Evolutionary conservation across 2,888 invertebrate genomes (phyloP), one percentile per base, ranked within the genome.

Genomic region (Acleris sparsana): DNA sequence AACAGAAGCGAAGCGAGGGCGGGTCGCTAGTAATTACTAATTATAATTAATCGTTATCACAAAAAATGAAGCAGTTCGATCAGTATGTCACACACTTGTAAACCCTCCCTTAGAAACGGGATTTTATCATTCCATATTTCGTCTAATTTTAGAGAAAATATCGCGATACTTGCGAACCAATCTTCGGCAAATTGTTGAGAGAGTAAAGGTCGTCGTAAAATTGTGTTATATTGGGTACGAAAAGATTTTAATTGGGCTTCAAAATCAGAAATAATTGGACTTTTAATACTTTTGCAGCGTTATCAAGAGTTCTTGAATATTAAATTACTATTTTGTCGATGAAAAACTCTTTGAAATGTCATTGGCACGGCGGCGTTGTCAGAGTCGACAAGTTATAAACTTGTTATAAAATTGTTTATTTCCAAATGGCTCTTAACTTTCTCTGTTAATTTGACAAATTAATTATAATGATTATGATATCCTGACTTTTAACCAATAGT

Each of bases 111-210:
- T 3, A 7, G 9, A 53, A 53, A 49, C n/a, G 29, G 39, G 49
- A 39, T 51, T 49, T 62, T 6, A 53, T 53, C 46, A 62, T 46
- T 53, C 20, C 46, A 33, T 53, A 48, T 62, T 62, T 53, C 46
- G 46, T 22, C n/a, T 20, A 39, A 58, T 16, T 58, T 58, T 49
- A n/a, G 16, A 43, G 20, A 53, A 62, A 62, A 53, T 62, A 62
- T 53, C 33, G 33, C 9, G 33, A 22, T 62, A 20, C 48, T 62
- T 33, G 22, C 18, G 62, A 48, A 53, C 53, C 62, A 48, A 62
- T 62, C 62, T 39, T 39, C 4, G 39, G 33, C 16, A 53, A 62
- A 29, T 53, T 62, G 53, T 33, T 62, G 53, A 22, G 17, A 18
- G 33, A 33, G 16, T 39, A 39, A 39, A 13, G 39, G 13, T 39